Evolutionary conservation across 1,140 invertebrate genomes (phyloP).

Genomic region (Oedothorax gibbosus): DNA sequence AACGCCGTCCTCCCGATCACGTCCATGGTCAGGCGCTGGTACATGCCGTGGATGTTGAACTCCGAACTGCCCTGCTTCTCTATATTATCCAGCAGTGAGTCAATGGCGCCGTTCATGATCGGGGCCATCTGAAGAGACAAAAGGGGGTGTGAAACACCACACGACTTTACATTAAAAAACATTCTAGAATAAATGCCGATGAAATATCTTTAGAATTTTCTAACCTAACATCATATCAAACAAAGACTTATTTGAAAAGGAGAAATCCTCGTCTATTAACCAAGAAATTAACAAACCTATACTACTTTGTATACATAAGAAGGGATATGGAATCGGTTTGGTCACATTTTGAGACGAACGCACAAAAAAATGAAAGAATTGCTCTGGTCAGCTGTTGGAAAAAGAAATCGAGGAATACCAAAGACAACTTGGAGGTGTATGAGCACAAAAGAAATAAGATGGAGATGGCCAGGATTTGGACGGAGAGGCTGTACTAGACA

Average conservation of each 20-base stretch:
- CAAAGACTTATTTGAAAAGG: not conserved
- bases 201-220: not conserved
- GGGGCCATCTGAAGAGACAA: constrained; percentile 65
- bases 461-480: too few species aligned
- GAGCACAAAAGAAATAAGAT: too few species aligned
- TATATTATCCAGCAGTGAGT: constrained; percentile 64
- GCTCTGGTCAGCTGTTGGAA: too few species aligned
- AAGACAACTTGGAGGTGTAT: too few species aligned
- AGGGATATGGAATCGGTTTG: too few species aligned
- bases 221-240: not conserved
- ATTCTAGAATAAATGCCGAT: not conserved
- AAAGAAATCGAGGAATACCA: too few species aligned
- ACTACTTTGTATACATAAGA: too few species aligned
- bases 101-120: constrained; percentile 67
- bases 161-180: not conserved
- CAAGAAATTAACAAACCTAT: too few species aligned
- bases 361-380: too few species aligned
- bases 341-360: too few species aligned
- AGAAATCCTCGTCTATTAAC: too few species aligned
- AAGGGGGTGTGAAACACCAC: not conserved
- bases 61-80: constrained; percentile 52
- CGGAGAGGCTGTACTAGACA: too few species aligned
- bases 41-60: constrained; percentile 68
- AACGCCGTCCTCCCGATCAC: constrained; percentile 71
- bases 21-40: constrained; percentile 71